These are phyloP conservation scores for Centropyge bicolor DNA, from an alignment of 2,797 vertebrate genomes.

Conservation along the genomic window DNA sequence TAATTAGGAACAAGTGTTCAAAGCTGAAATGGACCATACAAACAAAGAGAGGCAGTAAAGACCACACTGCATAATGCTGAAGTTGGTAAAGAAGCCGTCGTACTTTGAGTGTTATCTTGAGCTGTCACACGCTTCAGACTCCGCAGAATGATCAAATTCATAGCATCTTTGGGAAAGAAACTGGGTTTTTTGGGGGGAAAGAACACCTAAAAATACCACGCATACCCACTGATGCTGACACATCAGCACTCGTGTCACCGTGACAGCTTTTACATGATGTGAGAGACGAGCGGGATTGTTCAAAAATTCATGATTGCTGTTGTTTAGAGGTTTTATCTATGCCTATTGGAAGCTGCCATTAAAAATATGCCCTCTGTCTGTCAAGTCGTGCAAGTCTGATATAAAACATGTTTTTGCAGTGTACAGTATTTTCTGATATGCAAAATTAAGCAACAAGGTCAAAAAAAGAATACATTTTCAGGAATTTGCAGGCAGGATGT, in stretches of 20 bases:
- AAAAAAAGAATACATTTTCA: neutral
- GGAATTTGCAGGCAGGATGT: conserved; percentile 12
- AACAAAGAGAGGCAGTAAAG: conserved; percentile 11
- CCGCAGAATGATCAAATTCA: conserved; percentile 46
- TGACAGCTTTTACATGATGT: conserved; percentile 33
- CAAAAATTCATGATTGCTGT: conserved; percentile 47
- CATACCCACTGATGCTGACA: conserved; percentile 31
- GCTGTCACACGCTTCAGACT: conserved; percentile 35
- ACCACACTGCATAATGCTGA: neutral
- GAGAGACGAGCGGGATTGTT: conserved; percentile 34
- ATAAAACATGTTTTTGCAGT: neutral
- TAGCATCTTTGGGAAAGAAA: conserved; percentile 25
- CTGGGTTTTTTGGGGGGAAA: neutral
- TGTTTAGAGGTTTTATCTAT: conserved; percentile 31
- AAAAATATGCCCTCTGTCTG: conserved; percentile 21
- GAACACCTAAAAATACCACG: conserved; percentile 43
- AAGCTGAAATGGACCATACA: conserved; percentile 31
- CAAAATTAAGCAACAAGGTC: conserved; percentile 21
- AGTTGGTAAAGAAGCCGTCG: conserved; percentile 26
- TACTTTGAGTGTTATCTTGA: conserved; percentile 5
- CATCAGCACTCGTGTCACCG: conserved; percentile 35
- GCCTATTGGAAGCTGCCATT: conserved; percentile 28
- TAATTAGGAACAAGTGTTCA: conserved; percentile 17
- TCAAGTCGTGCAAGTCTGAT: conserved; percentile 6
- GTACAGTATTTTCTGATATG: conserved; percentile 1